phyloP scores from a whole-genome alignment of 2,888 invertebrate species.

The Phlogophora meticulosa region DNA sequence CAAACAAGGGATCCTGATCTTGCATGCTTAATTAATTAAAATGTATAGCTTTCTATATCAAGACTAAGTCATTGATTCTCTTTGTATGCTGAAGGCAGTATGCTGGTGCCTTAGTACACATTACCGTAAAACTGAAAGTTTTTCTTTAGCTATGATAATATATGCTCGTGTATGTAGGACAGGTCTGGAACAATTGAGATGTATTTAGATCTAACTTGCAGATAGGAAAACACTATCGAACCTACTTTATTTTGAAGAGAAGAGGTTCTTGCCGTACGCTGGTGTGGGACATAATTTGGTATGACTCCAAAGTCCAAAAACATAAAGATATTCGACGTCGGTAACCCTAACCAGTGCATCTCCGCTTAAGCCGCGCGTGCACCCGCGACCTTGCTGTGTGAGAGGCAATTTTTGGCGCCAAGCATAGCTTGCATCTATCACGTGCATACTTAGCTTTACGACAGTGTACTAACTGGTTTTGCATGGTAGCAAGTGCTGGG shows the following conservation, averaged over 20 bases:
- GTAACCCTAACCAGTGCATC: constrained; percentile 66
- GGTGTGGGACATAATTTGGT: neutral
- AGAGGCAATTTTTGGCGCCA: constrained; percentile 72
- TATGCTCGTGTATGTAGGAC: neutral
- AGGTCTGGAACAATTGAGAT: no score
- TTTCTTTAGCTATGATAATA: no score
- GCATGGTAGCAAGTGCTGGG: neutral
- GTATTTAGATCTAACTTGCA: no score
- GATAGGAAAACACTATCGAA: no score
- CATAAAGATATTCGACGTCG: neutral
- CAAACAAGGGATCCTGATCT: constrained; percentile 29
- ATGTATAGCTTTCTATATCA: constrained; percentile 6
- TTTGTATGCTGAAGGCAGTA: neutral
- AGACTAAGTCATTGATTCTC: neutral
- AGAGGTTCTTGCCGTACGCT: no score
- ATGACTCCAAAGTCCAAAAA: neutral
- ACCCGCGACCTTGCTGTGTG: constrained; percentile 70
- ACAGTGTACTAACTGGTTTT: constrained; percentile 31
- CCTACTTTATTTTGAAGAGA: no score
- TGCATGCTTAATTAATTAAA: constrained; percentile 29
- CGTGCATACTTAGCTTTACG: constrained; percentile 34
- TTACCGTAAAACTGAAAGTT: no score
- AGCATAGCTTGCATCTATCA: constrained; percentile 48
- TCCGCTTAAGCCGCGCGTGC: constrained; percentile 56
- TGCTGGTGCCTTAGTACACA: neutral